Evolutionary conservation across 2,797 vertebrate genomes (phyloP).

Genomic region (Coranthus polyacanthus): DNA sequence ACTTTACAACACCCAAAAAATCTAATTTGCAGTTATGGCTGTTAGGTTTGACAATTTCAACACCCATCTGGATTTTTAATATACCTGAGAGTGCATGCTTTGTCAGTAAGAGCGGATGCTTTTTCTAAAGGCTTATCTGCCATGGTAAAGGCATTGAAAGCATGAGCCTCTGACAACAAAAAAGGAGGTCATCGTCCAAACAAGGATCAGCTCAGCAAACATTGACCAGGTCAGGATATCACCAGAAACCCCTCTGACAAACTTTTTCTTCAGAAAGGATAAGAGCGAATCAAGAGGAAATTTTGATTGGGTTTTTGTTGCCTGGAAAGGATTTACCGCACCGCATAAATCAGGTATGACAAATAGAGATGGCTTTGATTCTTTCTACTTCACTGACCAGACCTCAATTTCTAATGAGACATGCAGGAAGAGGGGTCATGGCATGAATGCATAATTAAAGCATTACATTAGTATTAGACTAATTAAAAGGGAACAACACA

Average conservation of each 20-base stretch:
- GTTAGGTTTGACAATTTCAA: constrained; percentile 83
- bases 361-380: constrained; percentile 84
- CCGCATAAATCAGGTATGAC: constrained; percentile 95
- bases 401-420: constrained; percentile 79
- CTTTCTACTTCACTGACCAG: constrained; percentile 80
- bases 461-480: constrained; percentile 79
- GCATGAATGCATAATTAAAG: constrained; percentile 76
- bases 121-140: constrained; percentile 87
- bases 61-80: constrained; percentile 84
- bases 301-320: constrained; percentile 87
- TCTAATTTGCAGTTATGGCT: constrained; percentile 88
- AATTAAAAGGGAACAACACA: constrained; percentile 78
- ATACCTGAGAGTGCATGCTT: constrained; percentile 78
- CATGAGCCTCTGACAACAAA: constrained; percentile 91
- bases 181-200: constrained; percentile 86
- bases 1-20: constrained; percentile 86
- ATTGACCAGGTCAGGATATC: constrained; percentile 84
- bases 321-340: constrained; percentile 88
- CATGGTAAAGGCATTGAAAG: constrained; percentile 91
- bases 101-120: constrained; percentile 82
- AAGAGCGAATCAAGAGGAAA: constrained; percentile 80
- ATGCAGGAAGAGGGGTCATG: constrained; percentile 75
- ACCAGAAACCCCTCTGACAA: constrained; percentile 83
- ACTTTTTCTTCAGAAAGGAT: constrained; percentile 78
- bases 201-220: constrained; percentile 90